Evolutionary conservation across 2,113 vertebrate genomes (phyloP).

Genomic region (Poecilia latipinna): DNA sequence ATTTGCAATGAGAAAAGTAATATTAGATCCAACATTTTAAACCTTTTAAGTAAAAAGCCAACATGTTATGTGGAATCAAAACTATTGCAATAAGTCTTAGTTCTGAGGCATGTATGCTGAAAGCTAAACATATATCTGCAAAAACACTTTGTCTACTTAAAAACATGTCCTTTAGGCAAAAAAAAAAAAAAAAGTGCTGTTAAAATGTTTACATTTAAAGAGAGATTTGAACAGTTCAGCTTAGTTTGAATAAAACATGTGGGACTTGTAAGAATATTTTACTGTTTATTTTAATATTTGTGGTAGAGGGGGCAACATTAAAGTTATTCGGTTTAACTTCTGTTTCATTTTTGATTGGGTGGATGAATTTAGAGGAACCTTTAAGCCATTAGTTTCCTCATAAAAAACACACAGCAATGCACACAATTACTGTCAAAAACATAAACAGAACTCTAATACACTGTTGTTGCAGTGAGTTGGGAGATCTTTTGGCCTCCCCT

Average conservation of each 20-base stretch:
- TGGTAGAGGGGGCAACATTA: too few relatives aligned
- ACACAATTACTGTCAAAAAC: background rate
- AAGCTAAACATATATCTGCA: background rate
- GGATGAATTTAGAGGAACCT: too few relatives aligned
- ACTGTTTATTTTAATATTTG: too few relatives aligned
- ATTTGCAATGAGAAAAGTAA: slow-evolving; percentile 2
- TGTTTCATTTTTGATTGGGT: too few relatives aligned
- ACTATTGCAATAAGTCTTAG: background rate
- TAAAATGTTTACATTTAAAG: too few relatives aligned
- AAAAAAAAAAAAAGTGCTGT: too few relatives aligned
- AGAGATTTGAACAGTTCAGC: too few relatives aligned
- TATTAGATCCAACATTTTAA: slow-evolving; percentile 14
- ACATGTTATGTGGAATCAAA: background rate
- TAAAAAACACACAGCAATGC: background rate
- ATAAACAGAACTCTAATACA: background rate
- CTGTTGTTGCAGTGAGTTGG: background rate
- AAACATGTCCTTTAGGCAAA: background rate
- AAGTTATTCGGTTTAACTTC: too few relatives aligned
- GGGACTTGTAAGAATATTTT: too few relatives aligned
- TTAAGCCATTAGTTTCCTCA: background rate
- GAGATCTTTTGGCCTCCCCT: background rate
- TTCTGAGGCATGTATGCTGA: background rate
- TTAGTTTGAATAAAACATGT: too few relatives aligned
- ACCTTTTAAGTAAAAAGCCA: background rate
- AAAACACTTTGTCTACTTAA: background rate